Conservation (phyloP, 2,113 vertebrate genomes). For the Thoracochromis brauschi region DNA sequence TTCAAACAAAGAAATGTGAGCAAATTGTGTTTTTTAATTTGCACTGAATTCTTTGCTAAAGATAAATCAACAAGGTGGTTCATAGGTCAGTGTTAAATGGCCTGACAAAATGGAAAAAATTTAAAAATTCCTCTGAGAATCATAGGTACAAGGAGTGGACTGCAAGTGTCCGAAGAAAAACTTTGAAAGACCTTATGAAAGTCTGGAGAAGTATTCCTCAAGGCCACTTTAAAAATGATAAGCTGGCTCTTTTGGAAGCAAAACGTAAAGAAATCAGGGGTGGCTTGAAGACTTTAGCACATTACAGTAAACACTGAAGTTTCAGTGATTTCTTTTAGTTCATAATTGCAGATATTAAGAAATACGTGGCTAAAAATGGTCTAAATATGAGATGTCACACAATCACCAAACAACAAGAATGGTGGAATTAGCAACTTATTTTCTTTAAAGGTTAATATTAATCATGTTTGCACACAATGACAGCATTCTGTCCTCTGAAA, state of each 20-base stretch:
- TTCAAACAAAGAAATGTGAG: not conserved
- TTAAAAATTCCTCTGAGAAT: not conserved
- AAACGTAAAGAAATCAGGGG: not conserved
- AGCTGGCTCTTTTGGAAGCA: not conserved
- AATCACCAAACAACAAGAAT: not conserved
- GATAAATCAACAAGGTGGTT: not conserved
- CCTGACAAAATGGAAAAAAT: not conserved
- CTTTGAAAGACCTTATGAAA: not conserved
- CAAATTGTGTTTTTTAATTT: not conserved
- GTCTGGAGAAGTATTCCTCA: not conserved
- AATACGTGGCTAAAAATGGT: not conserved
- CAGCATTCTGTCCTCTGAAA: not conserved
- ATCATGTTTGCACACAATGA: not conserved
- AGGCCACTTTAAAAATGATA: not conserved
- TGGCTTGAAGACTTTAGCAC: not conserved
- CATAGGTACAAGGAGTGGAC: not conserved
- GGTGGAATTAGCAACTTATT: not conserved
- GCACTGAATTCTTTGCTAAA: not conserved
- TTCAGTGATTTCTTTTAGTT: not conserved
- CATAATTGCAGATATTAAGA: not conserved
- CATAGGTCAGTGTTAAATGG: not conserved
- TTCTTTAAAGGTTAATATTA: not conserved
- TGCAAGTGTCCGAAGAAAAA: not conserved
- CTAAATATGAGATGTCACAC: not conserved
- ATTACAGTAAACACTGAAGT: not conserved